phyloP scores from a whole-genome alignment of 64 coral and sea anemone genomes.

The Dendrophyllia cribrosa region DNA sequence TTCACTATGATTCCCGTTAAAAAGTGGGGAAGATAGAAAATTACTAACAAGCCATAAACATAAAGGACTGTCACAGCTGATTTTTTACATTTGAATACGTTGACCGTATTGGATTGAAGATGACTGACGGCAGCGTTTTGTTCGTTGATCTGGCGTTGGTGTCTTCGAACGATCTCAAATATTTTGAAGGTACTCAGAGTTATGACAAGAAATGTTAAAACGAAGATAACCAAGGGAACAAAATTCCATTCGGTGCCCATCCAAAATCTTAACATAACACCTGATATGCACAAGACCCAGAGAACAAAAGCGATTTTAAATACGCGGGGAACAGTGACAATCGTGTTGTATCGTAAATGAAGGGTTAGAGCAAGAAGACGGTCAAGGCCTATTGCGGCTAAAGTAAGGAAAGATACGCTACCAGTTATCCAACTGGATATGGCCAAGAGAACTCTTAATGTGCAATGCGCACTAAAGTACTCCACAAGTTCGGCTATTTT shows the following conservation, averaged over 20 bases:
- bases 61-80: slow-evolving; percentile 36
- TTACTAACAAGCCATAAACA: slow-evolving; percentile 53
- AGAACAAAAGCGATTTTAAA: too few species aligned
- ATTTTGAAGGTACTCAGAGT: slow-evolving; percentile 40
- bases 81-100: too few species aligned
- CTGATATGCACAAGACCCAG: too few species aligned
- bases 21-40: slow-evolving; percentile 67
- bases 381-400: too few species aligned
- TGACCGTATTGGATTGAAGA: neutral
- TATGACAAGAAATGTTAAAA: slow-evolving; percentile 20
- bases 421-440: neutral
- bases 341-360: too few species aligned
- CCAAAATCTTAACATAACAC: neutral
- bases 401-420: neutral
- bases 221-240: neutral
- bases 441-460: neutral
- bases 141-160: neutral
- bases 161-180: neutral
- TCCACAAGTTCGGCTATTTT: too few species aligned
- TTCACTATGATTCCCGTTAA: neutral
- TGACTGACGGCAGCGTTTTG: slow-evolving; percentile 32
- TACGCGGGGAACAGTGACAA: too few species aligned
- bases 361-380: too few species aligned
- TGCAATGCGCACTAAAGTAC: neutral
- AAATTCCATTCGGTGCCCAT: neutral